These are phyloP conservation scores for Pomatostomus ruficeps DNA, from an alignment of 2,113 vertebrate species.

Conservation along the genomic window DNA sequence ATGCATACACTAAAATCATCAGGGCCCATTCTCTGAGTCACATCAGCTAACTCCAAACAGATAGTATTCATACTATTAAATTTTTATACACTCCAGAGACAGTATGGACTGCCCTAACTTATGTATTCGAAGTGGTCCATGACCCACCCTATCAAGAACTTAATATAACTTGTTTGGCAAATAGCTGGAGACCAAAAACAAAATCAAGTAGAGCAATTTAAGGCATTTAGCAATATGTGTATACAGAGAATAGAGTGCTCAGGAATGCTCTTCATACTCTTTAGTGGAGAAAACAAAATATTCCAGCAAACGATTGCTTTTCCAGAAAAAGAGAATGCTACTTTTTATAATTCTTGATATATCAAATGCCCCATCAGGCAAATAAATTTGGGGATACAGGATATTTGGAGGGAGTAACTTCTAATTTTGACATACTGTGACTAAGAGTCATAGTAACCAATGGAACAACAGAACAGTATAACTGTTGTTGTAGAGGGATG, in stretches of 20 bases:
- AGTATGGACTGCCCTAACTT: neutral
- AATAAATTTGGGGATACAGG: neutral
- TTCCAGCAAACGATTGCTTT: neutral
- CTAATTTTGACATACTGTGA: neutral
- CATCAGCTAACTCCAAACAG: neutral
- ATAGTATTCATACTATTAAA: neutral
- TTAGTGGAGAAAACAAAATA: neutral
- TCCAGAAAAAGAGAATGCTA: neutral
- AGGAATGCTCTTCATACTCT: neutral
- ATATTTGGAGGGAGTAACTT: neutral
- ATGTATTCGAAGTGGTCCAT: fast-evolving
- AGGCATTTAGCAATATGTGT: fast-evolving
- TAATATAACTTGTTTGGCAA: neutral
- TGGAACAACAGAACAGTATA: neutral
- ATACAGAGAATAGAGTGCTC: neutral
- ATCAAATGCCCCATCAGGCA: neutral
- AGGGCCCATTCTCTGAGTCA: neutral
- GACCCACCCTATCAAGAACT: neutral
- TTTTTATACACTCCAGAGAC: neutral
- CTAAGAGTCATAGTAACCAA: neutral
- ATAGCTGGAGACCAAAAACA: neutral
- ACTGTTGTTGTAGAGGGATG: neutral
- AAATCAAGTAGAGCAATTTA: neutral
- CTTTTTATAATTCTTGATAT: neutral
- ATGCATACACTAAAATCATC: neutral